Percentiles rank a stretch among this genome's conserved stretches.
Conservation (phyloP, 2,797 vertebrate species). For the Eulemur rubriventer region DNA sequence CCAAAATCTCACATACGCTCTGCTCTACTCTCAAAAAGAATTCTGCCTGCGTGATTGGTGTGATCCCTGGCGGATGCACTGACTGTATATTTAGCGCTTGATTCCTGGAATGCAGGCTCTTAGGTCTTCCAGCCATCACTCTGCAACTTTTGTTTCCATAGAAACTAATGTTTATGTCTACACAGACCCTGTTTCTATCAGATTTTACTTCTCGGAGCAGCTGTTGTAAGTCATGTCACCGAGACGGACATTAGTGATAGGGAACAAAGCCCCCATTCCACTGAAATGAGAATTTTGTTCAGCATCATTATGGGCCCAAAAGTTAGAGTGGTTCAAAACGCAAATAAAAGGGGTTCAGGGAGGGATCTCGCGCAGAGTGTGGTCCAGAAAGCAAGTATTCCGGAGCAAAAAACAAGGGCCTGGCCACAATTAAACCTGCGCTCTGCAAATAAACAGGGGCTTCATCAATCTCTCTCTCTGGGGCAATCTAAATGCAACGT, state of each 20-base stretch:
- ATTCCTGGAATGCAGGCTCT: conserved; percentile 72
- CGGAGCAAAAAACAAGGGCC: accelerated
- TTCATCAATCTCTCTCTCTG: neutral
- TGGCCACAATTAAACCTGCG: neutral
- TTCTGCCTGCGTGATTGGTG: neutral
- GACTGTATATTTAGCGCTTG: conserved; percentile 57
- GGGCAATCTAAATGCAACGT: conserved; percentile 9
- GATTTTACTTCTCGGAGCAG: conserved; percentile 83
- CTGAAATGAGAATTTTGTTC: conserved; percentile 74
- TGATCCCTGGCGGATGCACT: conserved; percentile 57
- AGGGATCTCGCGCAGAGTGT: neutral
- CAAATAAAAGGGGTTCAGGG: neutral
- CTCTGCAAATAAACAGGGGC: neutral
- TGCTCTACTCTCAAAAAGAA: neutral
- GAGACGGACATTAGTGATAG: conserved; percentile 81
- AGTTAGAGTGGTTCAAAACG: conserved; percentile 23
- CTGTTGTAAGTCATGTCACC: conserved; percentile 83
- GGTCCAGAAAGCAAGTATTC: neutral
- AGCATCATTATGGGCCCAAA: conserved; percentile 51
- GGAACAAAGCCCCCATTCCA: conserved; percentile 78
- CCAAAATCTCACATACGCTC: neutral
- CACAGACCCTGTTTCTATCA: conserved; percentile 80
- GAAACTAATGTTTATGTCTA: conserved; percentile 86
- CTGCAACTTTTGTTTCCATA: conserved; percentile 84
- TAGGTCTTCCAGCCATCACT: conserved; percentile 69